Evolutionary conservation across 2,888 invertebrate species (phyloP).

Genomic region (Apamea epomidion): DNA sequence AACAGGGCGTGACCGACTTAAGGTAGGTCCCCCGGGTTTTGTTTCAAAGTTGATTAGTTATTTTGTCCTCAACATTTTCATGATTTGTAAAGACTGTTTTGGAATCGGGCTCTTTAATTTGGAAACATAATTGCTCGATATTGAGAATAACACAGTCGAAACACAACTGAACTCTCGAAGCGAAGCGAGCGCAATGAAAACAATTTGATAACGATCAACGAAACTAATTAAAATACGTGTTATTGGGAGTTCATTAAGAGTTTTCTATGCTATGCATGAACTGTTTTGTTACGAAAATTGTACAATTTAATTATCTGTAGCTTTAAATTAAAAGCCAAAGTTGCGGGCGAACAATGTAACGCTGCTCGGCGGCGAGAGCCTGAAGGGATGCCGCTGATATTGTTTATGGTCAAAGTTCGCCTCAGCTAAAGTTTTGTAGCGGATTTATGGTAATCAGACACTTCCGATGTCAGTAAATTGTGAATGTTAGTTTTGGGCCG

Average conservation of each 20-base stretch:
- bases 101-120: constrained; percentile 27
- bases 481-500: constrained; percentile 54
- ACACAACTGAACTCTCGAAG: constrained; percentile 33
- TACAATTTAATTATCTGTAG: constrained; percentile 58
- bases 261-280: constrained; percentile 35
- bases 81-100: constrained; percentile 18
- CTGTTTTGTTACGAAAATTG: constrained; percentile 43
- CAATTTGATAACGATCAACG: constrained; percentile 41
- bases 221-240: constrained; percentile 57
- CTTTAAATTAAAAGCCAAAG: constrained; percentile 52
- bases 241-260: constrained; percentile 43
- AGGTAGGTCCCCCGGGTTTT: constrained; percentile 27
- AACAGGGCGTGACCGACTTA: constrained; percentile 54
- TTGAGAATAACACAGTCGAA: constrained; percentile 20
- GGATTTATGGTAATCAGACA: constrained; percentile 72
- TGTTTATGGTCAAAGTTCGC: constrained; percentile 72
- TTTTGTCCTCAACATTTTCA: constrained; percentile 20
- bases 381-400: constrained; percentile 55
- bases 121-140: constrained; percentile 15
- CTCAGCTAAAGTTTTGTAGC: constrained; percentile 64
- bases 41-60: constrained; percentile 35
- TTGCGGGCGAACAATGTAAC: constrained; percentile 55
- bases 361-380: constrained; percentile 35
- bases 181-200: constrained; percentile 33
- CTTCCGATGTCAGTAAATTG: constrained; percentile 66